These are phyloP conservation scores for Lamprologus callipterus DNA, from an alignment of 2,113 vertebrate species.

Conservation along the genomic window DNA sequence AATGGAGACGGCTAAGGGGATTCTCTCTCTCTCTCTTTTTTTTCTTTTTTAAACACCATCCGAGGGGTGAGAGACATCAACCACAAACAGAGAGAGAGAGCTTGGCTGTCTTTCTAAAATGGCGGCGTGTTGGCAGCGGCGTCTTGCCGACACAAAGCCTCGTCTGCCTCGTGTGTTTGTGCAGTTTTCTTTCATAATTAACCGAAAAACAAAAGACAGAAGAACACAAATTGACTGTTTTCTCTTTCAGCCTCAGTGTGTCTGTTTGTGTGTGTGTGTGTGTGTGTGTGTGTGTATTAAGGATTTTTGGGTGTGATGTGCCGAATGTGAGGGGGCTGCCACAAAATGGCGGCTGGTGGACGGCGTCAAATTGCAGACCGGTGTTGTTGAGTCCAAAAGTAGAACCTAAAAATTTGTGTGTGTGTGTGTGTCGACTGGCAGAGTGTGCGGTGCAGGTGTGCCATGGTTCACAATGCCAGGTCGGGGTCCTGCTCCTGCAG, in stretches of 20 bases:
- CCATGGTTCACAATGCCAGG: constrained; percentile 82
- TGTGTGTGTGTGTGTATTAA: background rate
- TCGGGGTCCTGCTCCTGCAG: constrained; percentile 73
- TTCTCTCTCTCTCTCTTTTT: constrained; percentile 69
- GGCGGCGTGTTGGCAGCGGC: constrained; percentile 40
- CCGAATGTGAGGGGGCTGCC: background rate
- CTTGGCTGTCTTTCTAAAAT: background rate
- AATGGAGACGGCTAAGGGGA: constrained; percentile 81
- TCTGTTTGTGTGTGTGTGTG: background rate
- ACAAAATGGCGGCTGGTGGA: constrained; percentile 63
- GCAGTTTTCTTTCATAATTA: constrained; percentile 45
- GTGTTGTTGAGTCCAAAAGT: background rate
- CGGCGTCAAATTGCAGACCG: constrained; percentile 62
- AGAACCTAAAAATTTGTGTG: background rate
- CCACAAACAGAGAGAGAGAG: background rate
- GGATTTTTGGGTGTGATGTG: background rate
- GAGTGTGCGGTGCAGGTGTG: constrained; percentile 43
- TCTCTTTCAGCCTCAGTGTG: background rate
- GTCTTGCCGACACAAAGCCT: constrained; percentile 23
- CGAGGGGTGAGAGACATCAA: constrained; percentile 36
- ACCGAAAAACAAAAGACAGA: background rate
- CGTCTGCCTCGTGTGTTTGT: constrained; percentile 9
- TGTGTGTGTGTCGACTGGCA: background rate
- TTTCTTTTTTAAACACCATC: background rate
- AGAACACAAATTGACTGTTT: background rate